phyloP scores from a whole-genome alignment of 2,797 vertebrate genomes.

The Bryconaethiops microstoma region DNA sequence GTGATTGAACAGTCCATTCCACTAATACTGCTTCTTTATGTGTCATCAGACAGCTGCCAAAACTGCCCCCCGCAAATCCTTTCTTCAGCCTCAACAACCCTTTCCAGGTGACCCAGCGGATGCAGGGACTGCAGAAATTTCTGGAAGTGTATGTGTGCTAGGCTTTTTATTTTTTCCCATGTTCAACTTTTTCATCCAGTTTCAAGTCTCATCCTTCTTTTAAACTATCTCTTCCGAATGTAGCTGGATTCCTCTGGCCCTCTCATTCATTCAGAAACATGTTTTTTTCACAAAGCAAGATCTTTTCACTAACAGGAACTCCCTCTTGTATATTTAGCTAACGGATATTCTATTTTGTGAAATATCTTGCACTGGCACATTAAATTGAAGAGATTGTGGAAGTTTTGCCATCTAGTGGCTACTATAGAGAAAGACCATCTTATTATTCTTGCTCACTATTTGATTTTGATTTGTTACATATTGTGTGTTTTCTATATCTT shows the following conservation, averaged over 20 bases:
- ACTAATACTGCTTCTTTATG: constrained; percentile 10
- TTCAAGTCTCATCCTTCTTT: not conserved
- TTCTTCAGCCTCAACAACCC: constrained; percentile 90
- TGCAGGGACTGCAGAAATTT: constrained; percentile 89
- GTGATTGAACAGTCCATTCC: not conserved
- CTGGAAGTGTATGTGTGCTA: constrained; percentile 83
- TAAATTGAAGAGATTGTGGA: constrained; percentile 15
- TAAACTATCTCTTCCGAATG: not conserved
- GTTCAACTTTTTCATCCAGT: not conserved
- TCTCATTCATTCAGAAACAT: too few relatives aligned
- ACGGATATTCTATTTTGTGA: not conserved
- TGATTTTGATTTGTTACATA: not conserved
- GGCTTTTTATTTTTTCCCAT: not conserved
- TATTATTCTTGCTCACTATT: not conserved
- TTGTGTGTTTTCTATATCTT: not conserved
- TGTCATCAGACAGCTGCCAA: constrained; percentile 84
- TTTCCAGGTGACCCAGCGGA: constrained; percentile 84
- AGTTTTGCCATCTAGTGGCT: constrained; percentile 54
- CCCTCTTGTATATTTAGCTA: not conserved
- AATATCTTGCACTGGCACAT: not conserved
- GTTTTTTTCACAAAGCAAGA: too few relatives aligned
- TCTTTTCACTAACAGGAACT: too few relatives aligned
- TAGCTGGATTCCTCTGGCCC: not conserved
- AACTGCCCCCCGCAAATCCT: constrained; percentile 87
- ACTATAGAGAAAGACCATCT: not conserved